Base-by-base conservation (phyloP, 2,113 vertebrate genomes). In the Regulus satrapa region DNA sequence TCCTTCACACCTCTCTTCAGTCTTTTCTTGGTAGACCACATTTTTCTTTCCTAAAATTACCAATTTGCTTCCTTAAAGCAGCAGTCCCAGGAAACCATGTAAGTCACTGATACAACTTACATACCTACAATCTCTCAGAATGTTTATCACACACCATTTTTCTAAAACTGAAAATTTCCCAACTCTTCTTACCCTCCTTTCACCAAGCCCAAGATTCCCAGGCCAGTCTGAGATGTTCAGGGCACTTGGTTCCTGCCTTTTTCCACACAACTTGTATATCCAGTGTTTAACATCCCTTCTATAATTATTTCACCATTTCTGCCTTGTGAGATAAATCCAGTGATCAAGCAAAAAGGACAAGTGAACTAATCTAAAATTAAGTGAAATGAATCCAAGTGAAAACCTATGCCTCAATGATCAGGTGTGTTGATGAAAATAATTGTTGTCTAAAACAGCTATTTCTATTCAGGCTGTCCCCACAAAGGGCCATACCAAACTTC, bases 381-480 rank as follows among this genome's bases (percentile, higher is more conserved):
- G n/a, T n/a, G 34, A 76, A 83, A 59, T 32, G 6, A 29, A 45
- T n/a, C 40, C 32, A 23, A 49, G 13, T 1, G 3, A 76, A 85
- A 75, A 45, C 5, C 14, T 43, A 3, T 58, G 17, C 56, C 46
- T 55, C 0, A 0, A 9, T 51, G 18, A 38, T 56, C 26, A 46
- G 16, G 12, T 25, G 7, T 31, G 32, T 20, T 73, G 36, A 49
- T 38, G 29, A 56, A 66, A 93, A 15, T n/a, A 21, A 45, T 3
- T 67, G 29, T 16, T 38, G 18, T 14, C 20, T 32, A 29, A 54
- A 66, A n/a, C 10, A 74, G 3, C 43, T 62, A 43, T 75, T 71
- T 45, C 32, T 68, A 19, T 61, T 34, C 43, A 29, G 48, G 10
- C 40, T 54, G 11, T 26, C 36, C 45, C n/a, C 20, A 64, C 32